These are phyloP conservation scores for Hapalemur alaotrensis DNA, from an alignment of 2,797 vertebrate genomes.

Conservation along the genomic window DNA sequence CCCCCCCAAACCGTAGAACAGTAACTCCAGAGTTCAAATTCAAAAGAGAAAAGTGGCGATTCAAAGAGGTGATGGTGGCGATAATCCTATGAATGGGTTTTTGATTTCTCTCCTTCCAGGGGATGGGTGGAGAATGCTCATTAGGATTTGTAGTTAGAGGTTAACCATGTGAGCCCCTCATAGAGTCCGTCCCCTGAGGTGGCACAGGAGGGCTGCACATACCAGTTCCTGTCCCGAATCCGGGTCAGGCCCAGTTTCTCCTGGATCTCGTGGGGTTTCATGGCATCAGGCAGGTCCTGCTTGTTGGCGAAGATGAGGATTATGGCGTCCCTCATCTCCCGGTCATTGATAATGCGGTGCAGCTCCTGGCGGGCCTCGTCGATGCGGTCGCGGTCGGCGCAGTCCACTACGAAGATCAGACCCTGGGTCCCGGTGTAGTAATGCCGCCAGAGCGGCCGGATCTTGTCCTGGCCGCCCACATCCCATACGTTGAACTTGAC, in stretches of 20 bases:
- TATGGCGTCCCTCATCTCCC: constrained; percentile 99
- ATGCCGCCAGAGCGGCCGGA: constrained; percentile 98
- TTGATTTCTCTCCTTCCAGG: constrained; percentile 74
- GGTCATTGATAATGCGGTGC: constrained; percentile 99
- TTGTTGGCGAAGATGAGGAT: constrained; percentile 99
- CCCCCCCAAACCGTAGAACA: constrained; percentile 85
- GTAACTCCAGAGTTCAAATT: constrained; percentile 76
- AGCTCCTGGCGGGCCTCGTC: constrained; percentile 99
- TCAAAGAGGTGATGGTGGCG: constrained; percentile 82
- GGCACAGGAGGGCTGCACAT: constrained; percentile 99
- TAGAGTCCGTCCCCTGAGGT: constrained; percentile 99
- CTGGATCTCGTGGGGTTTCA: constrained; percentile 99
- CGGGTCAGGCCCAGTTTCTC: constrained; percentile 99
- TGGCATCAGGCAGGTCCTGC: constrained; percentile 99
- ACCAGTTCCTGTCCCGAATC: constrained; percentile 99
- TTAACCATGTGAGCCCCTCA: constrained; percentile 99
- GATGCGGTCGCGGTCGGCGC: constrained; percentile 98
- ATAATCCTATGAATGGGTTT: constrained; percentile 86
- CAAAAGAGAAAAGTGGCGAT: constrained; percentile 79
- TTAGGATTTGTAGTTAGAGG: constrained; percentile 99
- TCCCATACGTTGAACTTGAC: constrained; percentile 99
- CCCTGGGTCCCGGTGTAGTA: constrained; percentile 99
- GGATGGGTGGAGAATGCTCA: constrained; percentile 91
- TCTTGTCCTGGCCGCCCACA: constrained; percentile 99
- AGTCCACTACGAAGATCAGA: constrained; percentile 99